Evolutionary conservation across 2,113 vertebrate species (phyloP).

Genomic region (Spea bombifrons): DNA sequence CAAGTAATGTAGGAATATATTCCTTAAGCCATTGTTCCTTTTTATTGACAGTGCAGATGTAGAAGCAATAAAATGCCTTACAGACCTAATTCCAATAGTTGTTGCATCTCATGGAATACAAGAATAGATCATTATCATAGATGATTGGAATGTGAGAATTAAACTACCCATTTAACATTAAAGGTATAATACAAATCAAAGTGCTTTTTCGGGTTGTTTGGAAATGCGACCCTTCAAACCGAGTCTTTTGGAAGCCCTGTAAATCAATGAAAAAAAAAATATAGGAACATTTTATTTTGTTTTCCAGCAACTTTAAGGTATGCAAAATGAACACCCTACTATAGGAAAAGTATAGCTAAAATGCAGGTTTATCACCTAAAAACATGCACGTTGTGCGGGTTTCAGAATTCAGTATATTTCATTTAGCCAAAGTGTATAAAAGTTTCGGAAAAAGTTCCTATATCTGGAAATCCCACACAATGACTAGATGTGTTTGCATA

Average conservation of each 20-base stretch:
- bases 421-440: no score
- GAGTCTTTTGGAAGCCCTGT: conserved; percentile 45
- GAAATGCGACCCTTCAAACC: conserved; percentile 10
- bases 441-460: no score
- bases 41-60: conserved; percentile 46
- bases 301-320: conserved; percentile 22
- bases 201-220: neutral
- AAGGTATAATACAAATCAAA: conserved; percentile 1
- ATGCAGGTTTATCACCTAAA: no score
- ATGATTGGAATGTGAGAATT: neutral
- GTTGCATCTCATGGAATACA: conserved; percentile 10
- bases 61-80: conserved; percentile 38
- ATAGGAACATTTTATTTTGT: conserved; percentile 5
- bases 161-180: conserved; percentile 4
- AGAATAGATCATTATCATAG: neutral
- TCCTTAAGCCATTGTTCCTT: conserved; percentile 45
- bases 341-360: neutral
- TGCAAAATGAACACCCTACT: neutral
- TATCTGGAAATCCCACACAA: no score
- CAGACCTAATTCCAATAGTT: conserved; percentile 1
- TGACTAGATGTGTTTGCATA: no score
- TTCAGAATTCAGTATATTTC: no score
- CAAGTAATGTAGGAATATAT: neutral
- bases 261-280: conserved; percentile 5
- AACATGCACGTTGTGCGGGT: no score